Base-by-base conservation (phyloP, 2,888 invertebrate species). In the Andrena fulva region DNA sequence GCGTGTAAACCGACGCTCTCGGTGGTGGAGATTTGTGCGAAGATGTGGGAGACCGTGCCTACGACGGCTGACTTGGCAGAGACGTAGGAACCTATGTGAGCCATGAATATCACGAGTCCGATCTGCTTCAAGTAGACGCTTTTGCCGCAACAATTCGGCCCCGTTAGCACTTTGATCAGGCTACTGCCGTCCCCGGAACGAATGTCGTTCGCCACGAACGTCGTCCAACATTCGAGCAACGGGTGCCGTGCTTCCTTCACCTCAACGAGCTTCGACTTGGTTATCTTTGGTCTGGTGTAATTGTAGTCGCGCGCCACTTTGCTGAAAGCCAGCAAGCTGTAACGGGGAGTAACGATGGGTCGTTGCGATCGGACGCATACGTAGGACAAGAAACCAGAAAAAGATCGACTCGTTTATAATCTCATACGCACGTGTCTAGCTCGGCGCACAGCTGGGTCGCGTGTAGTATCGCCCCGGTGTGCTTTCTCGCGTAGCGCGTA, bases 121-220 rank as follows among this genome's bases (percentile, higher is more conserved):
- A 96, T 94, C 94, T 98, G 98, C 94, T 98, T 98, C 91, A 99
- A 95, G 93, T 97, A 99, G 35, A 98, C 96, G 80, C 98, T 98
- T 94, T 99, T 99, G 2, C 99, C 99, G 91, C 98, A 97, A 0
- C 97, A 96, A 94, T 99, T 99, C 0, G 99, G 98, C 0, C 98
- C 99, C 0, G 98, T 98, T 6, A 99, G 94, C 67, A 99, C 95
- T 92, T 97, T 97, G 31, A 98, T 95, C 12, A 94, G 94, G 20
- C 95, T 95, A 7, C 94, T 94, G 0, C 94, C 91, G 0, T 93
- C 93, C 6, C 96, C 95, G 73, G 97, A 97, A 77, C 94, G 92
- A 7, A 96, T 95, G 90, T 97, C 96, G 92, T 98, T 98, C 0
- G 97, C 95, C 2, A 98, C 97, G 92, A 96, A 97, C 95, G 73